Conservation (phyloP, 1,140 invertebrate species). For the Palaemon carinicauda region DNA sequence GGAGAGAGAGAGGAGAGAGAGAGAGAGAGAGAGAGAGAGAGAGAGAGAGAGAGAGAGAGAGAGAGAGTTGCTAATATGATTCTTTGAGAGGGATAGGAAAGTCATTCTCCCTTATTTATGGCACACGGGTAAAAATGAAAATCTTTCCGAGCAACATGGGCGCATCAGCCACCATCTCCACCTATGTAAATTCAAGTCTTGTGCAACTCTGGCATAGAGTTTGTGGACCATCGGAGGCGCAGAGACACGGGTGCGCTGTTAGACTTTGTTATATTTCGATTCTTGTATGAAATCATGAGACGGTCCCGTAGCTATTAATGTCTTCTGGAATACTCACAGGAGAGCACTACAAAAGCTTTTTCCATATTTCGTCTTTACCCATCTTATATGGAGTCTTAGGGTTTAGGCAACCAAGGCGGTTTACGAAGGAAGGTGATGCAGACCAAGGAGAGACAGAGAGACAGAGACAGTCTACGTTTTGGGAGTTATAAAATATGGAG, state of each 20-base stretch:
- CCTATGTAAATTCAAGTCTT: not conserved
- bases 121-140: constrained; percentile 41
- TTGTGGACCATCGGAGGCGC: not conserved
- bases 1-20: not conserved
- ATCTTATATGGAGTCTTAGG: not conserved
- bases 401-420: not conserved
- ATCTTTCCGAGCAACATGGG: not conserved
- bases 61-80: constrained; percentile 45
- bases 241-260: not conserved
- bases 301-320: constrained; percentile 41
- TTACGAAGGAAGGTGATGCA: not conserved
- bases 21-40: not conserved
- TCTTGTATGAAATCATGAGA: constrained; percentile 52
- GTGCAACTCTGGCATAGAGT: not conserved
- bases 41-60: not conserved
- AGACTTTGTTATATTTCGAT: constrained; percentile 39
- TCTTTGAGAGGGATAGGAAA: constrained; percentile 52
- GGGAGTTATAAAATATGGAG: no score
- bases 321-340: constrained; percentile 48
- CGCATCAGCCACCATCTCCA: not conserved
- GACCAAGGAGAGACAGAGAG: no score
- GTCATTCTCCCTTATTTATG: constrained; percentile 51
- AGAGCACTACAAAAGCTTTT: constrained; percentile 47
- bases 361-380: constrained; percentile 42
- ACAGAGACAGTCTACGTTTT: no score